Percentiles rank a stretch among this genome's conserved stretches.
These are phyloP conservation scores for Chouioia cunea DNA, from an alignment of 2,888 invertebrate genomes.

Conservation along the genomic window DNA sequence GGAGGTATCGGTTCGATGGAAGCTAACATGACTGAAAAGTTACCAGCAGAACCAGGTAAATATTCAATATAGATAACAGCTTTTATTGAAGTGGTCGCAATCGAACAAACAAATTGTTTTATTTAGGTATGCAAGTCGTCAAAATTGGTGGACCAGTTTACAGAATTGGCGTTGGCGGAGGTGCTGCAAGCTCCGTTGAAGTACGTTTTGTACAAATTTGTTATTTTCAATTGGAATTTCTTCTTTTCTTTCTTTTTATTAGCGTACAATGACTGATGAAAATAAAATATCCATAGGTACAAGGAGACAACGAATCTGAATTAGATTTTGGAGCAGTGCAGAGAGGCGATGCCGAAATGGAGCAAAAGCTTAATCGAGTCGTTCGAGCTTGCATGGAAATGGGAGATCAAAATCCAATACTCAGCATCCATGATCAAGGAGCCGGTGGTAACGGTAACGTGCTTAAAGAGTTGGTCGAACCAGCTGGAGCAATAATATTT, in stretches of 20 bases:
- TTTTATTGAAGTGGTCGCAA: slow-evolving; percentile 2
- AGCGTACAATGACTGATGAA: not conserved
- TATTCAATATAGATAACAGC: not conserved
- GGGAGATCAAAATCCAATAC: slow-evolving; percentile 86
- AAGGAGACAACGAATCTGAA: slow-evolving; percentile 87
- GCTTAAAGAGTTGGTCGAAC: slow-evolving; percentile 95
- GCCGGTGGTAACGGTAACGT: slow-evolving; percentile 99
- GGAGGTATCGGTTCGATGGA: slow-evolving; percentile 95
- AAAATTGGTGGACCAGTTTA: slow-evolving; percentile 98
- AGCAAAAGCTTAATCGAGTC: slow-evolving; percentile 94
- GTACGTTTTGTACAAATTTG: slow-evolving; percentile 54
- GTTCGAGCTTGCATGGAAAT: slow-evolving; percentile 93
- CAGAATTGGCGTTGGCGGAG: slow-evolving; percentile 97
- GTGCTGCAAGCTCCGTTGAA: slow-evolving; percentile 96
- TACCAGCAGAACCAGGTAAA: slow-evolving; percentile 79
- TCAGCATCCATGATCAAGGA: slow-evolving; percentile 98
- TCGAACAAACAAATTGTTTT: slow-evolving; percentile 9
- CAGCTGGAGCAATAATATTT: slow-evolving; percentile 91
- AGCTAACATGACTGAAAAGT: slow-evolving; percentile 83
- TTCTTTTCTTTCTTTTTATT: not conserved
- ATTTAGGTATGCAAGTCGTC: slow-evolving; percentile 85
- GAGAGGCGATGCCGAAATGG: slow-evolving; percentile 98
- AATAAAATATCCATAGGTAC: slow-evolving; percentile 71
- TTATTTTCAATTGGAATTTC: not conserved
- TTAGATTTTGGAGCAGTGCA: slow-evolving; percentile 98